Evolutionary conservation across 2,113 vertebrate species (phyloP), one percentile per base, ranked within the genome.

Genomic region (Carollia perspicillata): DNA sequence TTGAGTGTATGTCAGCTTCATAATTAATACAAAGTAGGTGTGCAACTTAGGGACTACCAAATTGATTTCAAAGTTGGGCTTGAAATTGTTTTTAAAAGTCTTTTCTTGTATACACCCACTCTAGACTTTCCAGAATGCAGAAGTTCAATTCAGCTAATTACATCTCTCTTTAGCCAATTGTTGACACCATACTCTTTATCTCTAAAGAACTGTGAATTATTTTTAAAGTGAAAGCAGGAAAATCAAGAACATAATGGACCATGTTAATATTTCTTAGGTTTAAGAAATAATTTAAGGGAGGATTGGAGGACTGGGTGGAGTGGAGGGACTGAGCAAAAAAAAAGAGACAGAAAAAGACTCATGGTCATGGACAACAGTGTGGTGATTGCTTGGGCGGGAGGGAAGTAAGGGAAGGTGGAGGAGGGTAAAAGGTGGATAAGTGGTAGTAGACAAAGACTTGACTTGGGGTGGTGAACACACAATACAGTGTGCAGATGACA

Each of bases 231-330:
- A 51, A 60, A 74, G 40, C 26, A 26, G 28, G 14, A 60, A 22
- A 75, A 42, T 17, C 79, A 65, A 13, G 30, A 85, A 83, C 5
- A 72, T 28, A 69, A 78, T 92, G 35, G 63, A 66, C 14, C 26
- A 77, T 81, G 51, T 93, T 85, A 60, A 49, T 18, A 77, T 65
- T 89, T 91, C 72, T 84, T 75, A 14, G 4, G 28, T 74, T 81
- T 91, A 87, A 74, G 75, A 91, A 93, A 66, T 68, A 93, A 93
- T 55, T 71, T 96, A 22, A 84, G 60, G 26, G 8, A 13, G 71
- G 23, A 13, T 71, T 71, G 69, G 37, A 2, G 37, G 10, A 18
- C 23, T 72, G 23, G 10, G 28, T 63, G 30, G 28, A 23, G 28
- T 74, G 42, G 14, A 74, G 28, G 42, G 28, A 74, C 47, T 74